Base-by-base conservation (phyloP, 2,797 vertebrate genomes). In the Allobates femoralis region DNA sequence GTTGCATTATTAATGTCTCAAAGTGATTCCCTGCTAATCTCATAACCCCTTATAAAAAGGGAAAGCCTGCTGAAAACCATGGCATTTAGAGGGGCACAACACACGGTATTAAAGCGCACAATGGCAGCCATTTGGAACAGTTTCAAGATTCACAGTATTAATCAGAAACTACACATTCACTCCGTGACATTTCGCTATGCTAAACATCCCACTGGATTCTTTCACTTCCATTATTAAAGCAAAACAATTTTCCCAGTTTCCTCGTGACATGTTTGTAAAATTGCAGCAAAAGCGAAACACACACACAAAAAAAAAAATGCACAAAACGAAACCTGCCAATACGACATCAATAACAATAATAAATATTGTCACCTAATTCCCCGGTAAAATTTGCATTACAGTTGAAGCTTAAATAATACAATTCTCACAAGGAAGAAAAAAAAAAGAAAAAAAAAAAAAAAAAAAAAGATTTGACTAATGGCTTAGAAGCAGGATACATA, bases 21-120 rank as follows among this genome's bases (percentile, higher is more conserved):
- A 88, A 88, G 87, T 88, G 87, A 85, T 67, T 88, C 79, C 87
- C 87, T 81, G 87, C 87, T 88, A 88, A 88, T 85, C 87, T 85
- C 50, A 81, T 88, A 88, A 88, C 83, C 76, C 82, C 60, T 64
- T 87, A 67, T 64, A 81, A 81, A 88, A 88, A 81, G 21, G 77
- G 28, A 88, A 85, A 85, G 83, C 86, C 30, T 88, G 82, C 82
- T 84, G 86, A 58, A 88, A 85, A 81, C 78, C 58, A 81, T 81
- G 87, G 78, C 87, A 88, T 85, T 88, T 88, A 81, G 55, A 79
- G 46, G 69, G 83, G 83, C 50, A 88, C 87, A 88, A 81, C 87
- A 77, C 77, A 81, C 83, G 78, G 87, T 88, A 85, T 88, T 88
- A 88, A 81, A 69, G 55, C 79, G 34, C 71, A 88, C 87, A 88